phyloP scores from a whole-genome alignment of 2,113 vertebrate genomes.

The Nesogale talazaci region DNA sequence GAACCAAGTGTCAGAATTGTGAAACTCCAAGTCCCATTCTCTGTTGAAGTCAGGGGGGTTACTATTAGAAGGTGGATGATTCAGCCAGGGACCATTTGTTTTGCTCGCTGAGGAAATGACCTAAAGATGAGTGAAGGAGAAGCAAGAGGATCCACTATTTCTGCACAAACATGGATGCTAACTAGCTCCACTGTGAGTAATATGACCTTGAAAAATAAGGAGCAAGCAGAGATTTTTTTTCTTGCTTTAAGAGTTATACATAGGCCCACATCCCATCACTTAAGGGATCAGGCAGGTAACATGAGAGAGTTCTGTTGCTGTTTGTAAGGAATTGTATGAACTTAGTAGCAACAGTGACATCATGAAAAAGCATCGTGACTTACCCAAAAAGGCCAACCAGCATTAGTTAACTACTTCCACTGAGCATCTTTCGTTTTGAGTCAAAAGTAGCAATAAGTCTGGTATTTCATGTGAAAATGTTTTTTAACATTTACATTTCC shows the following conservation, averaged over 20 bases:
- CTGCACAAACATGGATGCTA: no score
- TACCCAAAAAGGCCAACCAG: not conserved
- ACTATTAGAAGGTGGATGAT: not conserved
- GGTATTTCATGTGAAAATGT: not conserved
- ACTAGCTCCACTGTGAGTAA: no score
- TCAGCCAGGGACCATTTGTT: not conserved
- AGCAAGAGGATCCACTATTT: no score
- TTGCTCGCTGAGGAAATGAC: not conserved
- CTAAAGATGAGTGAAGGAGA: not conserved
- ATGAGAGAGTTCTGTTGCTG: fast-evolving
- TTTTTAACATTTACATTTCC: not conserved
- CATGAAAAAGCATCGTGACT: not conserved
- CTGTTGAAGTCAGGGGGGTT: not conserved
- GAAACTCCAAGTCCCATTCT: constrained; percentile 11
- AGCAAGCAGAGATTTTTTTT: no score
- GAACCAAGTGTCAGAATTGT: constrained; percentile 8
- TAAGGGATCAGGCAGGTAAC: no score
- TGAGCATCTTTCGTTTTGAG: not conserved
- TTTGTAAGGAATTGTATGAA: not conserved
- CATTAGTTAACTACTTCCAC: not conserved
- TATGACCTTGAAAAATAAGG: not conserved
- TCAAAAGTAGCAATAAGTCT: not conserved
- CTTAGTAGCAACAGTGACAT: no score
- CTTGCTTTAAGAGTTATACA: no score
- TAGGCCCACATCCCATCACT: no score